These are phyloP conservation scores for Epinephelus moara DNA, from an alignment of 2,113 vertebrate species.

Conservation along the genomic window DNA sequence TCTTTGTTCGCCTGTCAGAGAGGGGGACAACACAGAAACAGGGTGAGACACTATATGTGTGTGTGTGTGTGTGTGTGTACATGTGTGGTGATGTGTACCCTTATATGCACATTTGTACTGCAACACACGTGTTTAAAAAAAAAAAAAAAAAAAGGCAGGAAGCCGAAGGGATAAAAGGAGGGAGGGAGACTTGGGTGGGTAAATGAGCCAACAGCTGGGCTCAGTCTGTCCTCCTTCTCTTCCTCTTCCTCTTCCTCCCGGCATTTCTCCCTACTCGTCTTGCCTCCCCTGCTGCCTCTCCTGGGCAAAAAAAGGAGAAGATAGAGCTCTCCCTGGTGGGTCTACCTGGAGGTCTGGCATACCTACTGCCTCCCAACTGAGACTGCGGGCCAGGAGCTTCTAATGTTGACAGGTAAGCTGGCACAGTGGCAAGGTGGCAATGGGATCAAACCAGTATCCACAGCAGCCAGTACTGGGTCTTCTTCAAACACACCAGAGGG, in stretches of 20 bases:
- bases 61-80: neutral
- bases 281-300: slow-evolving; percentile 16
- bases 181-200: slow-evolving; percentile 18
- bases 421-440: slow-evolving; percentile 32
- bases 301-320: slow-evolving; percentile 42
- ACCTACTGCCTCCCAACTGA: slow-evolving; percentile 43
- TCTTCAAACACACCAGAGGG: slow-evolving; percentile 54
- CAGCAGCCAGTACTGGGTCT: slow-evolving; percentile 28
- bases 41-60: slow-evolving; percentile 18
- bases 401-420: slow-evolving; percentile 54
- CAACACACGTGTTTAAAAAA: slow-evolving; percentile 42
- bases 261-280: slow-evolving; percentile 11
- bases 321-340: slow-evolving; percentile 59
- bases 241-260: slow-evolving; percentile 18
- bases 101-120: slow-evolving; percentile 18
- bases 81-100: neutral
- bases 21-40: slow-evolving; percentile 68
- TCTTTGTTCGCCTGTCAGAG: slow-evolving; percentile 94
- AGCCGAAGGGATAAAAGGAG: slow-evolving; percentile 23
- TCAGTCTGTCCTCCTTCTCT: slow-evolving; percentile 32
- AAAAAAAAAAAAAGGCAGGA: slow-evolving; percentile 23
- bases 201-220: slow-evolving; percentile 84
- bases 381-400: slow-evolving; percentile 37
- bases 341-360: slow-evolving; percentile 60
- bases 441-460: slow-evolving; percentile 54